Percentiles rank a stretch among this genome's conserved stretches.
phyloP scores from a whole-genome alignment of 53 echinoderm and acorn worm genomes.

The Echinarachnius parma region DNA sequence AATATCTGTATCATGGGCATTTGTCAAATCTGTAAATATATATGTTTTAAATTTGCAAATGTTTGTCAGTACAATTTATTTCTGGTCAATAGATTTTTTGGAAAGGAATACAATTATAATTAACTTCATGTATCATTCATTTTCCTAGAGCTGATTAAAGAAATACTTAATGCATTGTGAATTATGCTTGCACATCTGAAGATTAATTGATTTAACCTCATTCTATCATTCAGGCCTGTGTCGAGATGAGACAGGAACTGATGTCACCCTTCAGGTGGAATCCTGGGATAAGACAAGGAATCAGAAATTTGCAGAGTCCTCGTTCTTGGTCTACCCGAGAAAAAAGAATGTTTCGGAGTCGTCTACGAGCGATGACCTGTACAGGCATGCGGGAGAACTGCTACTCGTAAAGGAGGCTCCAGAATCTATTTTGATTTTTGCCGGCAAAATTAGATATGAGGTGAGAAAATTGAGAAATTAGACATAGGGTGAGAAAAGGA shows the following conservation, averaged over 20 bases:
- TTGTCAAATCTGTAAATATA: no score
- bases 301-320: background rate
- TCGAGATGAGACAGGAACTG: conserved; percentile 6
- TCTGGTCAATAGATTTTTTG: no score
- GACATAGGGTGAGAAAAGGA: background rate
- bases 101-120: no score
- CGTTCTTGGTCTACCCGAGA: conserved; percentile 31
- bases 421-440: conserved; percentile 12
- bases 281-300: conserved; percentile 5
- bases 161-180: no score
- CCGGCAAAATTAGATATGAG: conserved; percentile 37
- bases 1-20: background rate
- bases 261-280: conserved; percentile 20
- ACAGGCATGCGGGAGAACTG: conserved; percentile 18
- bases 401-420: background rate
- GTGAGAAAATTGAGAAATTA: background rate
- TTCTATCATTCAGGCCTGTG: conserved; percentile 39
- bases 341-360: background rate
- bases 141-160: no score
- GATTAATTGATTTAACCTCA: no score
- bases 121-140: no score
- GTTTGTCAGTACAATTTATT: no score
- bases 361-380: conserved; percentile 1
- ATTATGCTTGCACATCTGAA: no score
- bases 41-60: background rate